Base-by-base conservation (phyloP, 2,888 invertebrate species). In the Criorhina ranunculi region DNA sequence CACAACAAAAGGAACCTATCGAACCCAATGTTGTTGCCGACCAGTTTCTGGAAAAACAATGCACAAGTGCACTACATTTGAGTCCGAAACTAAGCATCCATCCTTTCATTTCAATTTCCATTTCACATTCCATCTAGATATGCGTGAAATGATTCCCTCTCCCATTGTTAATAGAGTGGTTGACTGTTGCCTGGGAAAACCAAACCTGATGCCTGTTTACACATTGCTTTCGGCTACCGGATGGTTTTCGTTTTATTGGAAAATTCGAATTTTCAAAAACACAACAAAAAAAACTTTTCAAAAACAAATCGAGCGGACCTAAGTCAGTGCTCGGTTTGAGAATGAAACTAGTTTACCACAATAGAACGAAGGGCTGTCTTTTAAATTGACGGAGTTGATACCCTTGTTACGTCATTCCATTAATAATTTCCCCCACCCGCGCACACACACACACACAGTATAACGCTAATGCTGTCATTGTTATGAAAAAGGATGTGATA, bases 341-440 rank as follows among this genome's bases (percentile, higher is more conserved):
- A 46, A 35, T 64, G 46, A 60, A 85, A 85, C 79, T 70, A 76
- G 85, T 85, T 80, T 85, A 70, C 85, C 70, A 66, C 85, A 85
- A 73, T 73, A 59, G 69, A 75, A 46, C 31, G 62, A 64, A 64
- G 12, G 62, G 44, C 37, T 24, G 24, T 24, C 24, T 67, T 73
- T 42, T 53, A 17, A 64, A 49, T 55, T 49, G 55, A 46, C 44
- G 19, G 53, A 66, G 35, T 53, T 35, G 67, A 59, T 79, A 85
- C 83, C 83, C 79, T 75, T 66, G 79, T 79, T 85, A 80, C 66
- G 80, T 80, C 75, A 85, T 59, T 85, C 60, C 85, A 85, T 85
- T 85, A 76, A 80, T 80, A 85, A 80, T 59, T 73, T 53, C 31
- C 64, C 62, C 55, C 70, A 64, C 59, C 59, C 70, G 67, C 19